Base-by-base conservation (phyloP, 2,888 invertebrate species). In the Platypus cylindrus region DNA sequence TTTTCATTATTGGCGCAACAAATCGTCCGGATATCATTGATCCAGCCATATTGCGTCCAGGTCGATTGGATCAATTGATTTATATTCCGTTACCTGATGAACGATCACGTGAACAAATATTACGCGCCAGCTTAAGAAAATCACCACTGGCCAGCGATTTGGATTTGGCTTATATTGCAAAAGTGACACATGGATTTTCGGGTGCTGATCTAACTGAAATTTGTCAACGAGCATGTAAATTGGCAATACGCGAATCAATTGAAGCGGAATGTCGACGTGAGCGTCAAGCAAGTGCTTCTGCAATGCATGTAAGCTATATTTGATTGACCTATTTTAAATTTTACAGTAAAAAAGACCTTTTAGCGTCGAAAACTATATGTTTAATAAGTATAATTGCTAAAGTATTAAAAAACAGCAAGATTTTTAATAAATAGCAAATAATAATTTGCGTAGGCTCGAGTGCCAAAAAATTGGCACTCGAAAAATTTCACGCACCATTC, bases 1-100 rank as follows among this genome's bases (percentile, higher is more conserved):
- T 98, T 13, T 99, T 99, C 63, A 98, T 98, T 50, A 98, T 98
- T 60, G 98, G 98, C 59, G 82, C 87, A 47, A 91, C 91, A 43
- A 91, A 90, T 67, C 71, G 87, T 50, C 80, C 80, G 44, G 98
- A 98, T 62, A 98, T 98, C 55, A 98, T 99, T 62, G 98, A 98
- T 72, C 90, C 97, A 37, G 98, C 98, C 37, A 97, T 98, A 60
- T 72, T 98, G 47, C 82, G 98, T 60, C 98, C 98, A 15, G 98
- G 98, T 14, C 86, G 98, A 56, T 72, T 99, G 39, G 98, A 98
- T 74, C 98, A 99, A 66, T 73, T 99, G 47, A 98, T 98, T 64
- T 99, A 99, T 73, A 99, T 99, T 71, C 98, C 98, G 54, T 70
- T 99, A 62, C 98, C 98, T 16, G 98, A 99, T 66, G 97, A 97